Evolutionary conservation across 2,113 vertebrate species (phyloP).

Genomic region (Ginglymostoma cirratum): DNA sequence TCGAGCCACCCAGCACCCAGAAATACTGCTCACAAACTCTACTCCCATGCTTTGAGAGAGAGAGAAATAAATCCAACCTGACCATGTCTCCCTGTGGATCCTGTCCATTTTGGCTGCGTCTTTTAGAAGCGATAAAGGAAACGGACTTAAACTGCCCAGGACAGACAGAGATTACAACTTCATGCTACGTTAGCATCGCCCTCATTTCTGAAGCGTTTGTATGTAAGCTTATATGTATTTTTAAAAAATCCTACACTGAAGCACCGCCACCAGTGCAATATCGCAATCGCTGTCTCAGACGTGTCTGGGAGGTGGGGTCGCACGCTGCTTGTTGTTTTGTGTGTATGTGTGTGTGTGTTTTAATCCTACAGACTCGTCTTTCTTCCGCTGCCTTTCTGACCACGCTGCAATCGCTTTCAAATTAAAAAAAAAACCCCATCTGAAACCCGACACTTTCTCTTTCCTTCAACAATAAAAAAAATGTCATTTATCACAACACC

Average conservation of each 20-base stretch:
- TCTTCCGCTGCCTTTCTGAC: background rate
- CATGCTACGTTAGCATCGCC: background rate
- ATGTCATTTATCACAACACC: background rate
- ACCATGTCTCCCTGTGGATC: background rate
- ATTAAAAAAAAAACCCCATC: background rate
- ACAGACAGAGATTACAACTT: background rate
- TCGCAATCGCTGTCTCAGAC: background rate
- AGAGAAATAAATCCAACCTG: background rate
- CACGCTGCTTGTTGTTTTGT: background rate
- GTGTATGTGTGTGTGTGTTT: background rate
- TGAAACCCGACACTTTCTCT: background rate
- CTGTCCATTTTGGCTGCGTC: background rate
- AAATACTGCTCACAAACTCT: background rate
- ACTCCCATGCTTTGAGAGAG: background rate
- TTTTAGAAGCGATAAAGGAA: background rate
- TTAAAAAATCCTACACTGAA: background rate
- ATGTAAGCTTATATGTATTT: background rate
- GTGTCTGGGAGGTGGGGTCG: conserved; percentile 8
- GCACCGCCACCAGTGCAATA: background rate
- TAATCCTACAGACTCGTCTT: background rate
- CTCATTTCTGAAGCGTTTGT: background rate
- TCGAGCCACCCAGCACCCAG: background rate
- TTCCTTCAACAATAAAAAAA: background rate
- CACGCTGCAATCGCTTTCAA: background rate
- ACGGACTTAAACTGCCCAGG: background rate